These are phyloP conservation scores for Papilio polyxenes DNA, from an alignment of 1,140 invertebrate genomes.

Conservation along the genomic window DNA sequence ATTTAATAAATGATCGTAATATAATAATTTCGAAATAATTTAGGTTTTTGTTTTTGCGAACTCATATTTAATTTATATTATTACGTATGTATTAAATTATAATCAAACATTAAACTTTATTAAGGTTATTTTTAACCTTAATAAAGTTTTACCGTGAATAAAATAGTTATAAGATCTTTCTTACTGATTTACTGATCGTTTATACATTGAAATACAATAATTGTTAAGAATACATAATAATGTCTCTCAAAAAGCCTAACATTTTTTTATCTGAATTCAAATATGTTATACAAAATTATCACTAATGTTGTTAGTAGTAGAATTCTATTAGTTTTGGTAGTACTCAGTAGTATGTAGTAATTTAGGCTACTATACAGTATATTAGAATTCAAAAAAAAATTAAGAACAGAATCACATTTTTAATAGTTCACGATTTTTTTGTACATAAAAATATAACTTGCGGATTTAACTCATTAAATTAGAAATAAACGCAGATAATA, in stretches of 20 bases:
- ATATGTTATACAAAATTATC: background rate
- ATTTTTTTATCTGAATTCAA: slow-evolving; percentile 9
- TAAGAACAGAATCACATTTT: background rate
- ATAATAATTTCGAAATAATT: slow-evolving; percentile 28
- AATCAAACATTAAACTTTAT: background rate
- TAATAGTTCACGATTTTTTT: background rate
- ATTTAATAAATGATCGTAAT: slow-evolving; percentile 33
- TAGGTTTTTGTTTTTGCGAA: background rate
- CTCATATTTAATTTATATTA: background rate
- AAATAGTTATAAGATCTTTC: background rate
- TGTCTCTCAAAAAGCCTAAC: background rate
- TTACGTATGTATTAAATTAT: background rate
- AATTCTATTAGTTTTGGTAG: too few species aligned
- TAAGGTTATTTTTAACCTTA: background rate
- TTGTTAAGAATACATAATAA: too few species aligned
- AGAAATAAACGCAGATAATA: background rate
- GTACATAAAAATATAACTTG: background rate
- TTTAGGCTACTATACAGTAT: background rate
- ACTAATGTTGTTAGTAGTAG: too few species aligned
- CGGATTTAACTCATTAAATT: background rate
- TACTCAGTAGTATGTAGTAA: too few species aligned
- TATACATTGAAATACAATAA: too few species aligned
- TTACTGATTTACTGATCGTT: background rate
- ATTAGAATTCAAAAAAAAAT: background rate
- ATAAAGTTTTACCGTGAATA: too few species aligned